Percentiles rank a stretch among this genome's conserved stretches.
phyloP scores from a whole-genome alignment of 2,888 invertebrate genomes.

The Conus canariensis region DNA sequence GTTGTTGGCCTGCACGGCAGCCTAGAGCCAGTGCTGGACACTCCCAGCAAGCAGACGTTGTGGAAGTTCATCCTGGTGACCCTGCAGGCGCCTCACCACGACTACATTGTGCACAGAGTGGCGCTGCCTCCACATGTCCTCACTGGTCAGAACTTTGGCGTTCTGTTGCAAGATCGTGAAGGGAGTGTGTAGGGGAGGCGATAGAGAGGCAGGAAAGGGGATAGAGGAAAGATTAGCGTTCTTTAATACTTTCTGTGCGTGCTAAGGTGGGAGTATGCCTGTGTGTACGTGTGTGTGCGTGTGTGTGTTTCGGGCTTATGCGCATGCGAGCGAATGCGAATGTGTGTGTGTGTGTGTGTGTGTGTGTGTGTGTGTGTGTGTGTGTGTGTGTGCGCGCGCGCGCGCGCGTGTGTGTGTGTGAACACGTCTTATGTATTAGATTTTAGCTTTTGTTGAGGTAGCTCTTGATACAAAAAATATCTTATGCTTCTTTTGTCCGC shows the following conservation, averaged over 20 bases:
- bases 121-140: constrained; percentile 62
- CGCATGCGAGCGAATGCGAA: neutral
- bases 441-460: no score
- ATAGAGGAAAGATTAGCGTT: neutral
- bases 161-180: neutral
- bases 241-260: neutral
- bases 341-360: constrained; percentile 24
- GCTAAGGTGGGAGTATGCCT: no score
- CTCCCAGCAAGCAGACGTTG: constrained; percentile 74
- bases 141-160: constrained; percentile 55
- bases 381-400: constrained; percentile 3
- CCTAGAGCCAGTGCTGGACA: constrained; percentile 70
- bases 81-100: constrained; percentile 69
- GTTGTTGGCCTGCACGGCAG: constrained; percentile 68
- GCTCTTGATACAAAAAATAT: no score
- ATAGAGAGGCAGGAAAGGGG: no score
- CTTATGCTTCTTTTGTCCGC: no score
- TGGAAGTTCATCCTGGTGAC: constrained; percentile 75
- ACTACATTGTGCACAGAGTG: constrained; percentile 70
- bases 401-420: neutral
- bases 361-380: constrained; percentile 27
- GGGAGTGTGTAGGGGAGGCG: neutral
- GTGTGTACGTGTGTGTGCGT: no score
- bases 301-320: no score
- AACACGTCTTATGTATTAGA: neutral